phyloP scores from a whole-genome alignment of 1,140 invertebrate genomes.

The Pseudomyrmex dendroicus region DNA sequence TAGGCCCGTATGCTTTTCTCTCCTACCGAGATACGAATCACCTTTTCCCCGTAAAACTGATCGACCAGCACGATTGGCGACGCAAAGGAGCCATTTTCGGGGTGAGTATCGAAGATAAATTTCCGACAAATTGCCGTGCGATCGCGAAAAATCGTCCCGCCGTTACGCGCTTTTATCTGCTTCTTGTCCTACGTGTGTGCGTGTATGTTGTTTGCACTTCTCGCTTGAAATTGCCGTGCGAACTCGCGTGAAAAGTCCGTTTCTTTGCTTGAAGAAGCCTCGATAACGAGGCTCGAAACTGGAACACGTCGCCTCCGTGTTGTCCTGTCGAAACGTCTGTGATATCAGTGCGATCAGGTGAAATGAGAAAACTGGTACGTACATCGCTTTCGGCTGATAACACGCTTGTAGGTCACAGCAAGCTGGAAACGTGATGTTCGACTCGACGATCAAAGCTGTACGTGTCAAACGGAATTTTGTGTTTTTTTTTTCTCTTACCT shows the following conservation, averaged over 20 bases:
- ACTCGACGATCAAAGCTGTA: too few species aligned
- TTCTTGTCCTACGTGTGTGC: not conserved
- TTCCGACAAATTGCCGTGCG: not conserved
- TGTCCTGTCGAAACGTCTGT: not conserved
- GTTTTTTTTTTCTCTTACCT: too few species aligned
- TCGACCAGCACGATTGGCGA: conserved; percentile 48
- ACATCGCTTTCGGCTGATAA: not conserved
- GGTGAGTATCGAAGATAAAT: conserved; percentile 33
- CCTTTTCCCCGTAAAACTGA: conserved; percentile 47
- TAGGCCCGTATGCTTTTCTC: conserved; percentile 42
- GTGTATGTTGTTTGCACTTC: not conserved
- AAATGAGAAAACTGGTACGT: not conserved
- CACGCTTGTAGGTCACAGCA: not conserved
- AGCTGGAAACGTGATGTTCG: not conserved
- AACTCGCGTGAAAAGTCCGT: conserved; percentile 15
- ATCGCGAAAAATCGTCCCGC: not conserved
- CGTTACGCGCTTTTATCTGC: not conserved
- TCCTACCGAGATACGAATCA: conserved; percentile 35
- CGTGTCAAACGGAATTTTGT: not conserved
- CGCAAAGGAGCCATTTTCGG: conserved; percentile 68
- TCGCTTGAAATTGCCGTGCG: too few species aligned
- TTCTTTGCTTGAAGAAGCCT: not conserved
- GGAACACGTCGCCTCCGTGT: not conserved
- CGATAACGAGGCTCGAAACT: too few species aligned
- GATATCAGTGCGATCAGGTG: not conserved